Conservation (phyloP, 2,888 invertebrate genomes). For the Heliothis peltigera region DNA sequence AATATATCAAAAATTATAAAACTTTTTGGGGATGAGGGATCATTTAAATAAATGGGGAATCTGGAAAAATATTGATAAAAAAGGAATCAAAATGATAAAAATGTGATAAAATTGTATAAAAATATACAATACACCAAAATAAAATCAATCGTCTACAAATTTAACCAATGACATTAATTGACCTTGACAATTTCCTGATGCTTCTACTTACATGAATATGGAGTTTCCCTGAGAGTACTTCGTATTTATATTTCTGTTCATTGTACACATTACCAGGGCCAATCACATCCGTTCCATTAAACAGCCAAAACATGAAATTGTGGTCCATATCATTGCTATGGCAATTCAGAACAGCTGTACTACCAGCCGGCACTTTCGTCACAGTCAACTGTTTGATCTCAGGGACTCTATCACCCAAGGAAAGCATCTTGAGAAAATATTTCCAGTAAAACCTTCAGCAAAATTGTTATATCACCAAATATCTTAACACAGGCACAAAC, state of each 20-base stretch:
- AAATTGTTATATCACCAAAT: slow-evolving; percentile 74
- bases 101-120: neutral
- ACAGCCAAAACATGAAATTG: slow-evolving; percentile 92
- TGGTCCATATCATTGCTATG: slow-evolving; percentile 91
- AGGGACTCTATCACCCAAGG: slow-evolving; percentile 63
- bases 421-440: slow-evolving; percentile 64
- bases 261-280: slow-evolving; percentile 91
- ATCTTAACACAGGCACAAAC: slow-evolving; percentile 63
- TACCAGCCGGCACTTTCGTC: slow-evolving; percentile 90
- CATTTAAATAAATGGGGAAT: too few species aligned
- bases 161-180: slow-evolving; percentile 46
- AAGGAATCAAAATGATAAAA: slow-evolving; percentile 13
- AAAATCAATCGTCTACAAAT: slow-evolving; percentile 11
- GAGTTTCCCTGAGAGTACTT: slow-evolving; percentile 92
- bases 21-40: too few species aligned
- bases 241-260: slow-evolving; percentile 91
- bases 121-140: slow-evolving; percentile 4
- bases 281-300: slow-evolving; percentile 89
- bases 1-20: too few species aligned
- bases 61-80: slow-evolving; percentile 11
- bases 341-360: slow-evolving; percentile 90
- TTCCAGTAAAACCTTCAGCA: slow-evolving; percentile 53
- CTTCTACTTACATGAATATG: slow-evolving; percentile 90
- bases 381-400: slow-evolving; percentile 75
- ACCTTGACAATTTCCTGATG: slow-evolving; percentile 40